These are phyloP conservation scores for Pristionchus exspectatus DNA, from an alignment of 2,888 invertebrate species.

Conservation along the genomic window DNA sequence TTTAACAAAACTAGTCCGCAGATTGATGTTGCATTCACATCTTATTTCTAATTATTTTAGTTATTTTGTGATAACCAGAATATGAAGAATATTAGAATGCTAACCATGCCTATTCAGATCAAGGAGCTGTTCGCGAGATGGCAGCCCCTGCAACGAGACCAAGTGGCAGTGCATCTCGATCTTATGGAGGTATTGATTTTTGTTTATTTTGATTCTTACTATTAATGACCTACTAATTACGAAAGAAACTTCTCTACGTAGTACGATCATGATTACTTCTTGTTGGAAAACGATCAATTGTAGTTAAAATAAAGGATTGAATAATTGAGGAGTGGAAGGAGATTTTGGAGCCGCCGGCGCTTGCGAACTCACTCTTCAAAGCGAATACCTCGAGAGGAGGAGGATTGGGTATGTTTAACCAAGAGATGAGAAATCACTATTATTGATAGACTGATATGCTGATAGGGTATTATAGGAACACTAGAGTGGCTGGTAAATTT, in stretches of 20 bases:
- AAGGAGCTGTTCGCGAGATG: constrained; percentile 87
- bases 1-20: too few relatives aligned
- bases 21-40: too few relatives aligned
- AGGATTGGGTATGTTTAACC: constrained; percentile 15
- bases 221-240: neutral
- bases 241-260: too few relatives aligned
- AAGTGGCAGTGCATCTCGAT: constrained; percentile 79
- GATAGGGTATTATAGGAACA: neutral
- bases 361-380: neutral
- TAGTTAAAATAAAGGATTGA: too few relatives aligned
- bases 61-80: neutral
- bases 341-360: constrained; percentile 58
- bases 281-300: too few relatives aligned
- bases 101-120: constrained; percentile 80
- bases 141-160: constrained; percentile 90
- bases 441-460: neutral
- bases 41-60: too few relatives aligned
- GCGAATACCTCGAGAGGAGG: constrained; percentile 43
- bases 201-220: neutral
- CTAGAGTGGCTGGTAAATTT: neutral
- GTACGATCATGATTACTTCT: too few relatives aligned
- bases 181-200: constrained; percentile 77
- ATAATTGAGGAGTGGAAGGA: constrained; percentile 63
- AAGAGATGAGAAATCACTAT: neutral
- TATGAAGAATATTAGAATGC: neutral